phyloP scores from a whole-genome alignment of 35 echinoderm and acorn worm genomes.

The Apostichopus japonicus region DNA sequence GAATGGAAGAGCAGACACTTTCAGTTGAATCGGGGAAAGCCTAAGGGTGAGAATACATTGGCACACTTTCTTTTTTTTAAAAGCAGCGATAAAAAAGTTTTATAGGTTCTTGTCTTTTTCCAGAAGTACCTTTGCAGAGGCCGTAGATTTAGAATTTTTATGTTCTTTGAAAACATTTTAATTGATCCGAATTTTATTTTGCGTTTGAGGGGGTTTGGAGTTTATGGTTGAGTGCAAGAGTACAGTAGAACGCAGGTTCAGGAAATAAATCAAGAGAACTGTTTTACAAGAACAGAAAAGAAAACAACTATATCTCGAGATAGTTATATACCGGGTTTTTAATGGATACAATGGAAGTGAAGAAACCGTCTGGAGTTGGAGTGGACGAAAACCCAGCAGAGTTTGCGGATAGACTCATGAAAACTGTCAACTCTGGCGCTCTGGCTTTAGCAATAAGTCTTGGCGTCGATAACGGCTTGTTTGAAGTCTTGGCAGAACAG shows the following conservation, averaged over 20 bases:
- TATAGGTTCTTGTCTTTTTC: not conserved
- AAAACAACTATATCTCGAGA: not conserved
- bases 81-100: conserved; percentile 10
- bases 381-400: conserved; percentile 66
- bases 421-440: conserved; percentile 73
- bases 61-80: not conserved
- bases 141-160: not conserved
- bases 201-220: not conserved
- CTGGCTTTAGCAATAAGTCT: conserved; percentile 78
- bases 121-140: not conserved
- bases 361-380: conserved; percentile 27
- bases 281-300: not conserved
- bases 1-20: not conserved
- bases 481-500: conserved; percentile 64
- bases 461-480: conserved; percentile 75
- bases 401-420: conserved; percentile 89
- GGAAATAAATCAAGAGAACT: conserved; percentile 6
- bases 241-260: not conserved
- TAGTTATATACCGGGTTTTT: not conserved
- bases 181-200: not conserved
- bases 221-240: not conserved
- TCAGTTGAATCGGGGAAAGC: not conserved
- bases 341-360: conserved; percentile 23
- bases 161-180: not conserved
- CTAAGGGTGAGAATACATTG: not conserved